phyloP scores from a whole-genome alignment of 2,797 vertebrate genomes.

The Myotis daubentonii region DNA sequence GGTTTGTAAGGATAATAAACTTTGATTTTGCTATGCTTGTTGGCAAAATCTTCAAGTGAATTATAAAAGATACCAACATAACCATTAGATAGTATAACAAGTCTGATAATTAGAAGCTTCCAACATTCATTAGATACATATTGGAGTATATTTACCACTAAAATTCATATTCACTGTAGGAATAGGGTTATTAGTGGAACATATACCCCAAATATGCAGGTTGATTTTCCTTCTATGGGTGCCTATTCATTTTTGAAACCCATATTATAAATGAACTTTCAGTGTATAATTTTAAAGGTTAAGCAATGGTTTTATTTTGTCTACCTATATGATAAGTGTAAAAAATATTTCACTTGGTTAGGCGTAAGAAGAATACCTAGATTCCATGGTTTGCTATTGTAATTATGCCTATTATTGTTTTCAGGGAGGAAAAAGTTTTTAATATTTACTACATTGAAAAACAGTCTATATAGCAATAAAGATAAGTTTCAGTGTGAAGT shows the following conservation, averaged over 20 bases:
- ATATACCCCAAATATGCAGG: background rate
- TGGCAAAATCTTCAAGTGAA: constrained; percentile 35
- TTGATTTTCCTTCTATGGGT: constrained; percentile 21
- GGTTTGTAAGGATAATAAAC: constrained; percentile 10
- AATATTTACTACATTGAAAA: constrained; percentile 41
- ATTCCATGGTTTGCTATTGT: background rate
- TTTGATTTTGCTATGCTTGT: constrained; percentile 41
- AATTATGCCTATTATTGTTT: constrained; percentile 51
- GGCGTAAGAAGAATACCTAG: constrained; percentile 1
- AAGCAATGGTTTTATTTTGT: constrained; percentile 42
- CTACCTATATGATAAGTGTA: background rate
- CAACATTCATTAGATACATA: background rate
- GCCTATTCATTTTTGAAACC: constrained; percentile 44
- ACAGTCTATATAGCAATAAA: background rate
- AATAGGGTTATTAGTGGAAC: background rate
- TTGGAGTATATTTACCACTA: background rate
- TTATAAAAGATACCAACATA: constrained; percentile 14
- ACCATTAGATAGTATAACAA: background rate
- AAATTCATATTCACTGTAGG: background rate
- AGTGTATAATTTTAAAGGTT: background rate
- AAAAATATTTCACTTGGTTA: background rate
- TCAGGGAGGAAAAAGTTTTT: background rate
- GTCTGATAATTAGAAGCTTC: background rate
- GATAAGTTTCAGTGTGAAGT: constrained; percentile 41
- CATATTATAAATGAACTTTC: background rate